Evolutionary conservation across 1,140 invertebrate species (phyloP), one percentile per base, ranked within the genome.

Genomic region (Wiebesia pumilae): DNA sequence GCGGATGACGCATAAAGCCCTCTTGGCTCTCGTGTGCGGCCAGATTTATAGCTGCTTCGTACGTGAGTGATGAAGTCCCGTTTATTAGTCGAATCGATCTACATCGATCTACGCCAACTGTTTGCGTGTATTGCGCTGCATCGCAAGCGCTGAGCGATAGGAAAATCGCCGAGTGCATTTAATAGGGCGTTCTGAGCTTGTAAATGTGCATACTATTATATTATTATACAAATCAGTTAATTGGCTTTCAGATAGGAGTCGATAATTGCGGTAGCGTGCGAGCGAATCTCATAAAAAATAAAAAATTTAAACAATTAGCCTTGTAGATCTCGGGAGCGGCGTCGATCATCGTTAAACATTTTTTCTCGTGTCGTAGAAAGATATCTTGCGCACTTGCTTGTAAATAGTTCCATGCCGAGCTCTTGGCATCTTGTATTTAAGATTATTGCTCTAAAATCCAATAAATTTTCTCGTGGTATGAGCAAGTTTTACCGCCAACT

Each of bases 221-320:
- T 43, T 75, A 75, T 43, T 75, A 43, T 75, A 75, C 24, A 75
- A 75, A 75, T 75, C 71, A 43, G 71, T 43, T 75, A 40, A 75
- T 75, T 75, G 43, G 43, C 40, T 19, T 75, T 9, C 38, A n/a
- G 38, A 75, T 75, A 43, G 24, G 19, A 43, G 38, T 38, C 40
- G 38, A 27, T 38, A 43, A 75, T 75, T 75, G 38, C 71, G 3
- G 1, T 75, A 4, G 35, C 35, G n/a, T 33, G 71, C 71, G 24
- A 75, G 71, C 10, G 21, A n/a, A 21, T 43, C 16, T 38, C 1
- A 24, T 4, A 43, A 75, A 38, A 43, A 38, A 43, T 43, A 43
- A 75, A 38, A 43, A 38, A 43, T 43, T n/a, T 75, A 43, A n/a
- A 43, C 71, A 43, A n/a, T 75, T 75, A n/a, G 7, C 19, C 38